These are phyloP conservation scores for Chaetoderma sp. DNA, from an alignment of 2,888 invertebrate species.

Conservation along the genomic window DNA sequence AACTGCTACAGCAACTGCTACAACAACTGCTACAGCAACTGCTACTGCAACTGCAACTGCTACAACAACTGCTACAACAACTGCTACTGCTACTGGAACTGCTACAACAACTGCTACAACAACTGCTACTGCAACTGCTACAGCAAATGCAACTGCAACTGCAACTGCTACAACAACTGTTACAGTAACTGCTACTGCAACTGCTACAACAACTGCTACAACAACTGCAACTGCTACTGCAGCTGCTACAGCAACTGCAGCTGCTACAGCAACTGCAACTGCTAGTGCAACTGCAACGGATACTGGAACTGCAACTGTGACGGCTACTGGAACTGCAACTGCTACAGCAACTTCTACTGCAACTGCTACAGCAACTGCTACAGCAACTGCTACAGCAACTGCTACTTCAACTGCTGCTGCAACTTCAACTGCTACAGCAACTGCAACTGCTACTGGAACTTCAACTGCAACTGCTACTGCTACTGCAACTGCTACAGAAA, in stretches of 20 bases:
- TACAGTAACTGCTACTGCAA: conserved; percentile 20
- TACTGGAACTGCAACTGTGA: conserved; percentile 9
- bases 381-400: conserved; percentile 4
- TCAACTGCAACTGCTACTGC: conserved; percentile 4
- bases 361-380: conserved; percentile 3
- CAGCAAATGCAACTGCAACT: conserved; percentile 15
- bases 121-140: conserved; percentile 71
- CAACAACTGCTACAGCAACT: neutral
- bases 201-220: conserved; percentile 8
- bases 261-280: conserved; percentile 28
- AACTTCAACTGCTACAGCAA: conserved; percentile 3
- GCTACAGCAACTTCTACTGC: conserved; percentile 2
- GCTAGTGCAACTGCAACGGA: conserved; percentile 14
- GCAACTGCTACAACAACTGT: conserved; percentile 21
- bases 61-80: conserved; percentile 10
- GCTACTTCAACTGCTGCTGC: conserved; percentile 2
- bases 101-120: conserved; percentile 74
- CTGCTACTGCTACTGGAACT: conserved; percentile 9
- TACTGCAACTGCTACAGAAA: conserved; percentile 1
- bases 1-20: conserved; percentile 2
- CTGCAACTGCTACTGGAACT: neutral
- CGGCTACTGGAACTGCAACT: conserved; percentile 10
- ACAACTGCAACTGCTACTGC: conserved; percentile 25
- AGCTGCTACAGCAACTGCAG: conserved; percentile 23
- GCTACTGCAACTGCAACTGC: conserved; percentile 9